Conservation (phyloP, 2,113 vertebrate genomes). For the Marmota monax region DNA sequence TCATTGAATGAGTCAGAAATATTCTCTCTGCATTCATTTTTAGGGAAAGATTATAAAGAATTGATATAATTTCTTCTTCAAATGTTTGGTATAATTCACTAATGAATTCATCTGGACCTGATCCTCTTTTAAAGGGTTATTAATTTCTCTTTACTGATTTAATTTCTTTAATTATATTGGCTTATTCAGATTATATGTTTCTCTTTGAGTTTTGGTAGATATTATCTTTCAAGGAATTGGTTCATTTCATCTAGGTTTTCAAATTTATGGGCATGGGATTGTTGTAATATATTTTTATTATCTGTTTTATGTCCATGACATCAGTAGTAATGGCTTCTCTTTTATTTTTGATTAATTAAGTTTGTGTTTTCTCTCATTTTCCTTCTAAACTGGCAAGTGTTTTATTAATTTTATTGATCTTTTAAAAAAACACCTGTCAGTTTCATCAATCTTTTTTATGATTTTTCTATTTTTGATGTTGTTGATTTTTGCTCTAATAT, state of each 20-base stretch:
- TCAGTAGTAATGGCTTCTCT: not conserved
- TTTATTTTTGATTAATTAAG: conserved; percentile 28
- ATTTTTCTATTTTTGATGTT: conserved; percentile 37
- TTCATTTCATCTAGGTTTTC: not conserved
- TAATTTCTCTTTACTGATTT: conserved; percentile 1
- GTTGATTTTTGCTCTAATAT: not conserved
- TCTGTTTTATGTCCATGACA: not conserved
- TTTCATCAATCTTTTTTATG: not conserved
- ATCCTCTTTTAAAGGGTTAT: not conserved
- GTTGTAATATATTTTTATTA: not conserved
- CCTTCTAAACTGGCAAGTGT: not conserved
- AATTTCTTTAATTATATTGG: not conserved
- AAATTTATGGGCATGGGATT: not conserved
- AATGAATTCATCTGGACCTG: not conserved
- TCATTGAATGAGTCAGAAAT: not conserved
- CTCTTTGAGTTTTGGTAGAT: conserved; percentile 2
- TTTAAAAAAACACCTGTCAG: not conserved
- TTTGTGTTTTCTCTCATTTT: not conserved
- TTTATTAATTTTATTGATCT: conserved; percentile 23
- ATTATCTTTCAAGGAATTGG: not conserved
- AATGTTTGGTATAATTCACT: not conserved
- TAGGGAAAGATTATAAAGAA: not conserved
- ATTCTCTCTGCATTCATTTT: not conserved
- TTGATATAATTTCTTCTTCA: not conserved
- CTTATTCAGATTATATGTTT: not conserved